phyloP scores from a whole-genome alignment of 2,797 vertebrate species.

The Carduelis carduelis region DNA sequence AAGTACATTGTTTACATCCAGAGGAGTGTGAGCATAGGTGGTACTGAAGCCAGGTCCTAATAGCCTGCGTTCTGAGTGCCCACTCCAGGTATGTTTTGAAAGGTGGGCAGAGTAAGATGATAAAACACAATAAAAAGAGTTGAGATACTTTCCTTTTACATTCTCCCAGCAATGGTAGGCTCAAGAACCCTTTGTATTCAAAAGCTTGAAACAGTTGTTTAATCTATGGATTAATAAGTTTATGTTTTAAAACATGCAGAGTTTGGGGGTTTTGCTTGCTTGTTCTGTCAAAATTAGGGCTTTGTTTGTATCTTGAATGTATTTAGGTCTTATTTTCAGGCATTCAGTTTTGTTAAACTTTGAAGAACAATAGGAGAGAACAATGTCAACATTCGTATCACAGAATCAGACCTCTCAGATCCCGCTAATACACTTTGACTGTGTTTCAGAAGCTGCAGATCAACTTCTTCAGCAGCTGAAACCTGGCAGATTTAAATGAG shows the following conservation, averaged over 20 bases:
- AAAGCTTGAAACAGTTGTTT: background rate
- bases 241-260: background rate
- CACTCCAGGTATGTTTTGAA: accelerated
- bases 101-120: background rate
- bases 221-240: background rate
- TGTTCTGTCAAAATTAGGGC: background rate
- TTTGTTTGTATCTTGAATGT: background rate
- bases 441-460: background rate
- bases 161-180: background rate
- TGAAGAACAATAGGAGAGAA: background rate
- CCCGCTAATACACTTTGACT: background rate
- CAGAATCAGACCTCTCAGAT: background rate
- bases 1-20: background rate
- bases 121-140: background rate
- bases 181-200: background rate
- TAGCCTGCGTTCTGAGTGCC: background rate
- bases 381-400: background rate
- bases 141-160: background rate
- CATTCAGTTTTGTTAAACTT: background rate
- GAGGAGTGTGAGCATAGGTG: background rate
- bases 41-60: background rate
- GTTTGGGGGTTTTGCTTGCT: background rate
- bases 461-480: background rate
- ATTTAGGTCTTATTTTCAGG: background rate
- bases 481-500: background rate